These are phyloP conservation scores for Netelia melanura DNA, from an alignment of 2,888 invertebrate species.

Conservation along the genomic window DNA sequence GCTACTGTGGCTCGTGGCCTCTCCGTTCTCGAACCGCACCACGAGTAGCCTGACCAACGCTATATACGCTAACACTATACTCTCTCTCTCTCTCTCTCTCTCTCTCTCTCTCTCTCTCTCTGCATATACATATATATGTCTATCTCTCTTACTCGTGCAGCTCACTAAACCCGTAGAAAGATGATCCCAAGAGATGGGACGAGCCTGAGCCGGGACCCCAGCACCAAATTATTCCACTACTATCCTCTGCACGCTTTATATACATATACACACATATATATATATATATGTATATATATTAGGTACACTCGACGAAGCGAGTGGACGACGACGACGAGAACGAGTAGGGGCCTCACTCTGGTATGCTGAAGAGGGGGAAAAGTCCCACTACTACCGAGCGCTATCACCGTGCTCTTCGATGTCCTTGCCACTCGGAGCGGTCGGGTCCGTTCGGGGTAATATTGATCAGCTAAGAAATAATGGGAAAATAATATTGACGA, in stretches of 20 bases:
- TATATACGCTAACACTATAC: slow-evolving; percentile 7
- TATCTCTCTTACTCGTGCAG: slow-evolving; percentile 23
- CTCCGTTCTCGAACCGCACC: slow-evolving; percentile 20
- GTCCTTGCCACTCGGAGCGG: background rate
- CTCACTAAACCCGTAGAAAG: slow-evolving; percentile 74
- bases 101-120: slow-evolving; percentile 5
- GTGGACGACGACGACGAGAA: slow-evolving; percentile 30
- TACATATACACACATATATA: slow-evolving; percentile 26
- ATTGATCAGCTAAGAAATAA: background rate
- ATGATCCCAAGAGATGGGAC: slow-evolving; percentile 81
- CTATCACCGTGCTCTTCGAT: slow-evolving; percentile 15
- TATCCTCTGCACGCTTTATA: slow-evolving; percentile 17
- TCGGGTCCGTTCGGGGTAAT: background rate
- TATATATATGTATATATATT: slow-evolving; percentile 1
- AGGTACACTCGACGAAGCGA: slow-evolving; percentile 24
- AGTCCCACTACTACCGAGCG: slow-evolving; percentile 35
- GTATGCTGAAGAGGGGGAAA: slow-evolving; percentile 30
- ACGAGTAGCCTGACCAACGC: slow-evolving; percentile 13
- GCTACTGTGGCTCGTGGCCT: slow-evolving; percentile 61
- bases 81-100: slow-evolving; percentile 12
- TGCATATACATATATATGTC: background rate
- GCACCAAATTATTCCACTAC: slow-evolving; percentile 71
- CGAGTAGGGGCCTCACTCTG: slow-evolving; percentile 59
- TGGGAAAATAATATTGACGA: background rate
- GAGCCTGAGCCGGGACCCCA: slow-evolving; percentile 74